Base-by-base conservation (phyloP, 2,113 vertebrate genomes). In the Rhea pennata region DNA sequence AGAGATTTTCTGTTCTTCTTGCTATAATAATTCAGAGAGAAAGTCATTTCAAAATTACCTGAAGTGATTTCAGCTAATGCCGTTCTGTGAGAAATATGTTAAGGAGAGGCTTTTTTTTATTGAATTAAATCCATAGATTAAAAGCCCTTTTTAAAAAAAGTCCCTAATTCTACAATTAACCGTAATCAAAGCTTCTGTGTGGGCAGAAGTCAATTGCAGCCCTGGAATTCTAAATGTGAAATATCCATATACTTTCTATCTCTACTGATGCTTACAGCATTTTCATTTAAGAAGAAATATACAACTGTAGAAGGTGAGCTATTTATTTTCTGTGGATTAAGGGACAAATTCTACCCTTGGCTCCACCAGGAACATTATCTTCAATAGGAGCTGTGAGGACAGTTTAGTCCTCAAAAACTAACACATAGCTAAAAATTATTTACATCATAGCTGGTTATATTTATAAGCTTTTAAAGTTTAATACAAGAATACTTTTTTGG, bases 1-100 rank as follows among this genome's bases (percentile, higher is more conserved):
- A 98, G 98, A 98, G 40, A 22, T 27, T 70, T 74, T 67, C 36
- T 66, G 84, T 87, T 85, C 76, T 71, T 20, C 24, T 84, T 91
- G 56, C 26, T 33, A 3, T 75, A 82, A 75, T 70, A 96, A 82
- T 78, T 92, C 76, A 81, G 92, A 93, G 85, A 12, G 59, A 76
- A 78, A 62, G 5, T 54, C 94, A 67, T 76, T 92, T 97, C 83
- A 85, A 79, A 96, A 75, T 77, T 87, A 81, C 59, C 23, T 69
- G 3, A 92, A 51, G 20, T 83, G 2, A 76, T 97, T 90, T 79
- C 51, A 86, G 33, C 51, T 66, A 89, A 93, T 93, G 50, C 84
- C 12, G 64, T 96, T 90, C 56, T 93, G 20, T 62, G 87, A 58
- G 56, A 86, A 83, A 26, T 83, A 78, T 22, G 29, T 31, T 94